Evolutionary conservation across 2,797 vertebrate genomes (phyloP), one percentile per base, ranked within the genome.

Genomic region (Cichlasoma orientale): DNA sequence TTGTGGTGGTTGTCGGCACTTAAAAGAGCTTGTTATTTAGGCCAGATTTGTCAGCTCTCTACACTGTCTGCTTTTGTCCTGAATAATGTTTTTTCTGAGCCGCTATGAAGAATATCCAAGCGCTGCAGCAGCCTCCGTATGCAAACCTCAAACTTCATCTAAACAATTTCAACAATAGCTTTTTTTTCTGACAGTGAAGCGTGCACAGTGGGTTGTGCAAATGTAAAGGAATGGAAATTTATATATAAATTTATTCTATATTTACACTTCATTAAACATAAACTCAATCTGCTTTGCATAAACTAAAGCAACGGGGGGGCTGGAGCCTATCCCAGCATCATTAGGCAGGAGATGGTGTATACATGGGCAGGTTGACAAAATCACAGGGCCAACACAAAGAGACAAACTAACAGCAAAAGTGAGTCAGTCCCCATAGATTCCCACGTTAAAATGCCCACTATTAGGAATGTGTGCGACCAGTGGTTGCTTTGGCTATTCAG

Each of bases 21-120:
- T 86, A 77, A 82, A 87, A 87, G 61, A 82, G 83, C 78, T 83
- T 87, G 79, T 89, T 89, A 83, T 90, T 88, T 82, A 84, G 76
- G 80, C 5, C n/a, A 38, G 72, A 76, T 84, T 84, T 75, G 77
- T 68, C 59, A 55, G 55, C 77, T 83, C 66, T 84, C 72, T 21
- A 66, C 77, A 80, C 79, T 53, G 72, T 77, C 78, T 81, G 68
- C 58, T 79, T 83, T 86, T 82, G 76, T 85, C 79, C 78, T 73
- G 78, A 89, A 83, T 86, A 85, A 89, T 86, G 63, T 33, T 80
- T 86, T 79, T 82, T 85, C 75, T 78, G 44, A 68, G 72, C 73
- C n/a, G 72, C 79, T 78, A 38, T 75, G 72, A 80, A 76, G 80
- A 84, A 88, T 84, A 82, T 78, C 74, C 41, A 55, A 77, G 78